Conservation (phyloP, 2,888 invertebrate genomes). For the Oegoconia quadripuncta region DNA sequence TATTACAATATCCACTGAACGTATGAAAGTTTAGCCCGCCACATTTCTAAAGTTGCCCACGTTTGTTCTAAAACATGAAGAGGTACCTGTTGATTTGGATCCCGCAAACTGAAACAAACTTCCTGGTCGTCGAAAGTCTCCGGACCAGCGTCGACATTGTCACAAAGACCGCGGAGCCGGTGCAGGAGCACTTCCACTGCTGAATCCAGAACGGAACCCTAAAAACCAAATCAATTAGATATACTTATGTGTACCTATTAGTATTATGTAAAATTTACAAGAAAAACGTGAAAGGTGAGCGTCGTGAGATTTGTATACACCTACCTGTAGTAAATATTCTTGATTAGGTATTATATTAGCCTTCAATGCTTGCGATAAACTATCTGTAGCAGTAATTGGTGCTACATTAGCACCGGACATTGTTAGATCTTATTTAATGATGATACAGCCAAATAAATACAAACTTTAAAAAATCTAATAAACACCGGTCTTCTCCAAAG, state of each 20-base stretch:
- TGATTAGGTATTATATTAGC: slow-evolving; percentile 95
- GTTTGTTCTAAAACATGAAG: not conserved
- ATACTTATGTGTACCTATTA: slow-evolving; percentile 1
- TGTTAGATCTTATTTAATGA: not conserved
- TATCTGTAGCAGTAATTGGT: slow-evolving; percentile 86
- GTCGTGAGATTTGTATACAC: not conserved
- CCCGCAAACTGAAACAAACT: slow-evolving; percentile 90
- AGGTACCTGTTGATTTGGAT: slow-evolving; percentile 78
- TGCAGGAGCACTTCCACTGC: slow-evolving; percentile 95
- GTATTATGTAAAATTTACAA: too few species aligned
- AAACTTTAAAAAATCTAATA: too few species aligned
- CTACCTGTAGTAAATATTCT: slow-evolving; percentile 88
- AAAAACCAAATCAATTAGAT: slow-evolving; percentile 10
- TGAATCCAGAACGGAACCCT: slow-evolving; percentile 95
- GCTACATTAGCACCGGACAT: slow-evolving; percentile 49
- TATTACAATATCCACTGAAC: too few species aligned
- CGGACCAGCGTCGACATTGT: slow-evolving; percentile 93
- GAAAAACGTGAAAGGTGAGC: not conserved
- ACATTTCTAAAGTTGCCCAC: not conserved
- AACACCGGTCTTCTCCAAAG: too few species aligned
- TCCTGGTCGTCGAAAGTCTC: slow-evolving; percentile 97
- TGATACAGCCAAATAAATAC: not conserved
- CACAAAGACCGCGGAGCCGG: slow-evolving; percentile 93
- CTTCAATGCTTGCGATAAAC: slow-evolving; percentile 87
- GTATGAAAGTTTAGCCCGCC: not conserved